phyloP scores from a whole-genome alignment of 2,113 vertebrate genomes.

The Leucopsar rothschildi region DNA sequence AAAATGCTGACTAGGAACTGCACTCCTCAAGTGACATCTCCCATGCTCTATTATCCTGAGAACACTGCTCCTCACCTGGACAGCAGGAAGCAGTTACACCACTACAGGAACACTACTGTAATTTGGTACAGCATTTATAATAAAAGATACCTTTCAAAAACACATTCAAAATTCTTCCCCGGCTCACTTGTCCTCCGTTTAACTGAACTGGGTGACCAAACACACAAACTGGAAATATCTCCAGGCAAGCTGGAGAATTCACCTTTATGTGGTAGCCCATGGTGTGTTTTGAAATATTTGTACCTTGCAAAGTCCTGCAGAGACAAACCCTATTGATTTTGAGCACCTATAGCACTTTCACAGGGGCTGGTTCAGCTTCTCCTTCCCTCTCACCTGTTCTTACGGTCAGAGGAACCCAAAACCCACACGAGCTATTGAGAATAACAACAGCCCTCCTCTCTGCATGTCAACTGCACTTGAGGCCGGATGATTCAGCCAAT shows the following conservation, averaged over 20 bases:
- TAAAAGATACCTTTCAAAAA: not conserved
- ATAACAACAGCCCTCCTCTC: not conserved
- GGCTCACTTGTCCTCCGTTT: not conserved
- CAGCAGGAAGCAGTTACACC: not conserved
- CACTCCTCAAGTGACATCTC: not conserved
- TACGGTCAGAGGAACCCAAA: not conserved
- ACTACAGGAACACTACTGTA: fast-evolving
- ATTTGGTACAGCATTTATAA: not conserved
- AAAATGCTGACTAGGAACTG: not conserved
- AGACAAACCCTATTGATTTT: not conserved
- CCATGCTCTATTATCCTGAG: not conserved
- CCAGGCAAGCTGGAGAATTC: not conserved
- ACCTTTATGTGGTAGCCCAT: not conserved
- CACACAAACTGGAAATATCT: not conserved
- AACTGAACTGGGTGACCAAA: not conserved
- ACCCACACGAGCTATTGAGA: not conserved
- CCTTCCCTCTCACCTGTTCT: not conserved
- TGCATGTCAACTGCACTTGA: not conserved
- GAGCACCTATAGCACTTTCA: not conserved
- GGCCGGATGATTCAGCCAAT: not conserved
- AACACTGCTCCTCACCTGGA: not conserved
- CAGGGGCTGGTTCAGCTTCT: not conserved
- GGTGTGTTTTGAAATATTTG: not conserved
- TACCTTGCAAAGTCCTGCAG: not conserved
- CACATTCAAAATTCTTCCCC: not conserved